Percentiles rank a stretch among this genome's conserved stretches.
Conservation (phyloP, 2,113 vertebrate genomes). For the Variabilichromis moorii region DNA sequence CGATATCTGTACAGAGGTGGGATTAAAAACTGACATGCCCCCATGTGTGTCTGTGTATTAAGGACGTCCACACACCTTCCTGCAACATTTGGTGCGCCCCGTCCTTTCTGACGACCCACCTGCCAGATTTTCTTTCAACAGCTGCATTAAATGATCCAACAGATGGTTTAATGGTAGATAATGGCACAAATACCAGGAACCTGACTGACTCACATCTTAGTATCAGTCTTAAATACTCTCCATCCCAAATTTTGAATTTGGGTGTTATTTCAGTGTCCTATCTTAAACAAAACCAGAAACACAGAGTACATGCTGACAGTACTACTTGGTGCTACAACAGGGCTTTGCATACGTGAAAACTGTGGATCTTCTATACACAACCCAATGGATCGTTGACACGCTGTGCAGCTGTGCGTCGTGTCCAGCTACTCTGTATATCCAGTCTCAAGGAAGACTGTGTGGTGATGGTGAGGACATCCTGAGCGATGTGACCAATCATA, state of each 20-base stretch:
- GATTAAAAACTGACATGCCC: not conserved
- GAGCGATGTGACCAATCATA: not conserved
- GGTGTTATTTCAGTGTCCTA: not conserved
- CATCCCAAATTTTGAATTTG: not conserved
- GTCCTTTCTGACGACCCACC: not conserved
- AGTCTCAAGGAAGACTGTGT: not conserved
- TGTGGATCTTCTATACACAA: fast-evolving
- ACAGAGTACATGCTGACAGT: not conserved
- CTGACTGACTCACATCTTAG: not conserved
- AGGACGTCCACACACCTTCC: not conserved
- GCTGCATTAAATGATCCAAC: fast-evolving
- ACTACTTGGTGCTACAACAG: not conserved
- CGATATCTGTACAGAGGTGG: not conserved
- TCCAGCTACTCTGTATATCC: not conserved
- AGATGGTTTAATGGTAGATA: not conserved
- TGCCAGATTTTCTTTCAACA: not conserved
- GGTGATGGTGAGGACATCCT: not conserved
- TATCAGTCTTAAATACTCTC: not conserved
- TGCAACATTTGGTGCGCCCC: fast-evolving
- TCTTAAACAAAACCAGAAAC: not conserved
- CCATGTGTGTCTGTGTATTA: not conserved
- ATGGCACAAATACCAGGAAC: not conserved
- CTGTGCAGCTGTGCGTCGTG: not conserved
- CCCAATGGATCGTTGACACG: not conserved
- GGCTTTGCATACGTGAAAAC: not conserved